Conservation (phyloP, 2,113 vertebrate species). For the Oryzias curvinotus region DNA sequence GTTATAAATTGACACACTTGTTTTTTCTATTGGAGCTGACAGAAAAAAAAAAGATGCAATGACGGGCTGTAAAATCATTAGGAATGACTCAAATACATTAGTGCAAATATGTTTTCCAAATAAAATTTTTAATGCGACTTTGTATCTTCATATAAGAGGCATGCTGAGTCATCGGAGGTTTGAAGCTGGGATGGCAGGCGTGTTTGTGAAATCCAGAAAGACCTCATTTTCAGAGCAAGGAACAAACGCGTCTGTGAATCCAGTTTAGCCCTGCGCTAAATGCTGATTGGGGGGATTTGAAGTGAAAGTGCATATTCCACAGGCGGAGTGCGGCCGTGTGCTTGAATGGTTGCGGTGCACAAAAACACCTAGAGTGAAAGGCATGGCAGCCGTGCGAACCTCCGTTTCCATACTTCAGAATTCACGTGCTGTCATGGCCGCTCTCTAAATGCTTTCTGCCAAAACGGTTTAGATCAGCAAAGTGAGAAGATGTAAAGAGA, state of each 20-base stretch:
- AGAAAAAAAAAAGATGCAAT: background rate
- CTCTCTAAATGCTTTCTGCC: too few relatives aligned
- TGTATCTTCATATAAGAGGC: too few relatives aligned
- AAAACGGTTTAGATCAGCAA: too few relatives aligned
- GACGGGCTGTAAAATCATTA: background rate
- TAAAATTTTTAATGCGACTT: too few relatives aligned
- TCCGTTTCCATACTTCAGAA: slow-evolving; percentile 2
- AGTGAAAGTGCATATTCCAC: slow-evolving; percentile 1
- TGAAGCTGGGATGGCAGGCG: too few relatives aligned
- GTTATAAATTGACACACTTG: slow-evolving; percentile 4
- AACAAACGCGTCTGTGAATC: background rate
- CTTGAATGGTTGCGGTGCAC: background rate
- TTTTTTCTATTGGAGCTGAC: slow-evolving; percentile 9
- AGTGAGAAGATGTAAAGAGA: too few relatives aligned
- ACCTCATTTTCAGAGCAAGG: background rate
- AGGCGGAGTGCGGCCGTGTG: background rate
- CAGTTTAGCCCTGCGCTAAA: background rate
- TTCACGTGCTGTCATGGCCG: too few relatives aligned
- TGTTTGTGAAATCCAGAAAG: too few relatives aligned
- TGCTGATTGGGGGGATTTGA: slow-evolving; percentile 4
- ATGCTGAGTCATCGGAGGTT: too few relatives aligned
- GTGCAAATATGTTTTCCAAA: too few relatives aligned
- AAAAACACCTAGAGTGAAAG: background rate
- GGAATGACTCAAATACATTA: too few relatives aligned
- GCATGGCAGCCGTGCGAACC: background rate